These are phyloP conservation scores for Rhynchotus rufescens DNA, from an alignment of 2,797 vertebrate genomes.

Conservation along the genomic window DNA sequence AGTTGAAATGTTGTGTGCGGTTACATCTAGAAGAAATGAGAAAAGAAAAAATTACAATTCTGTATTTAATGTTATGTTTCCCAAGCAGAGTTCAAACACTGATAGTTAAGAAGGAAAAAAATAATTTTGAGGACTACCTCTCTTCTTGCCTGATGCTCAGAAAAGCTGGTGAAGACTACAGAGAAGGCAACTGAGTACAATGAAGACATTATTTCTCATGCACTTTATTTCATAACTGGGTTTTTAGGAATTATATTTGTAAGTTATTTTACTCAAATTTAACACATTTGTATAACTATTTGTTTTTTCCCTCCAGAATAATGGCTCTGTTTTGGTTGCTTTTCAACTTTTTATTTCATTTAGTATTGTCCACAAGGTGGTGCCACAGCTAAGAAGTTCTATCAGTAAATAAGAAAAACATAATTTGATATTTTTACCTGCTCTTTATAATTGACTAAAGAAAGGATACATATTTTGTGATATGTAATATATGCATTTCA, in stretches of 20 bases:
- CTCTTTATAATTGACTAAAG: not conserved
- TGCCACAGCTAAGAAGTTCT: conserved; percentile 78
- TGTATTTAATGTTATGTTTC: not conserved
- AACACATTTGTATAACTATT: not conserved
- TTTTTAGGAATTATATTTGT: not conserved
- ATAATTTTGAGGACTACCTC: not conserved
- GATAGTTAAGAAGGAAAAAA: not conserved
- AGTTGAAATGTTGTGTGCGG: not conserved
- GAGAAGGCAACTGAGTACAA: not conserved
- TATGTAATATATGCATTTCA: not conserved
- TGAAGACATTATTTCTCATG: not conserved
- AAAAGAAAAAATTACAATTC: not conserved
- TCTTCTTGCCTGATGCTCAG: not conserved
- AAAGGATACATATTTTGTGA: not conserved
- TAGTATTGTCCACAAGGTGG: conserved; percentile 81
- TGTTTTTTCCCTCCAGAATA: not conserved
- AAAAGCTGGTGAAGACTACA: not conserved
- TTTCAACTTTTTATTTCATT: not conserved
- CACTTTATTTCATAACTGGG: not conserved
- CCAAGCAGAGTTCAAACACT: not conserved
- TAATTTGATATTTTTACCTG: not conserved
- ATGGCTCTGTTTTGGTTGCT: not conserved
- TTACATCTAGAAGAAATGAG: not conserved
- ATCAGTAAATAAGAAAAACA: not conserved
- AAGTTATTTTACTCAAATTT: not conserved